Evolutionary conservation across 2,888 invertebrate species (phyloP).

Genomic region (Venusia cambrica): DNA sequence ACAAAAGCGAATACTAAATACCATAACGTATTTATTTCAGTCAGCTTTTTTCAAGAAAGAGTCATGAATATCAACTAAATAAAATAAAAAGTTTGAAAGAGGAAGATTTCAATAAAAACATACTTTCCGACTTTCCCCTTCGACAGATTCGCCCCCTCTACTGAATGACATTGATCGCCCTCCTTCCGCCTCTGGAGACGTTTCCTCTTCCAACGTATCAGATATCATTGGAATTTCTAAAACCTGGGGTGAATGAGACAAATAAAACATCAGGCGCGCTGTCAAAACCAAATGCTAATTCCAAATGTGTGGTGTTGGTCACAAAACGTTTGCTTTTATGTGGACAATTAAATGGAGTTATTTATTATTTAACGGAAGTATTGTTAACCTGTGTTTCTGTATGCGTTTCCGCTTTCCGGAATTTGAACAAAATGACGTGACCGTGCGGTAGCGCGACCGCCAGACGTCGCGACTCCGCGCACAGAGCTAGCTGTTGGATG

Average conservation of each 20-base stretch:
- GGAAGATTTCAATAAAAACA: too few relatives aligned
- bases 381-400: slow-evolving; percentile 92
- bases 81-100: too few relatives aligned
- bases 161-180: slow-evolving; percentile 62
- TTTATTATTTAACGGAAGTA: too few relatives aligned
- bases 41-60: too few relatives aligned
- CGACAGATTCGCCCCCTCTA: slow-evolving; percentile 50
- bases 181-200: slow-evolving; percentile 91
- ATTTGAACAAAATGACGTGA: slow-evolving; percentile 97
- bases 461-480: slow-evolving; percentile 93
- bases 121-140: slow-evolving; percentile 54
- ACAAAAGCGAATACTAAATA: too few relatives aligned
- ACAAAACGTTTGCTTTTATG: too few relatives aligned
- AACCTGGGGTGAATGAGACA: slow-evolving; percentile 81
- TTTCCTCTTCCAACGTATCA: slow-evolving; percentile 87
- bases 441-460: slow-evolving; percentile 95
- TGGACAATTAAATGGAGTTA: too few relatives aligned
- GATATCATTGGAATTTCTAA: slow-evolving; percentile 92
- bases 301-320: too few relatives aligned
- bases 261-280: too few relatives aligned
- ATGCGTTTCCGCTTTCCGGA: slow-evolving; percentile 93
- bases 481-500: slow-evolving; percentile 93
- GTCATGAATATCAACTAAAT: too few relatives aligned
- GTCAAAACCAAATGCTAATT: too few relatives aligned
- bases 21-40: too few relatives aligned